Conservation (phyloP, 2,113 vertebrate genomes). For the Oreochromis spilurus region DNA sequence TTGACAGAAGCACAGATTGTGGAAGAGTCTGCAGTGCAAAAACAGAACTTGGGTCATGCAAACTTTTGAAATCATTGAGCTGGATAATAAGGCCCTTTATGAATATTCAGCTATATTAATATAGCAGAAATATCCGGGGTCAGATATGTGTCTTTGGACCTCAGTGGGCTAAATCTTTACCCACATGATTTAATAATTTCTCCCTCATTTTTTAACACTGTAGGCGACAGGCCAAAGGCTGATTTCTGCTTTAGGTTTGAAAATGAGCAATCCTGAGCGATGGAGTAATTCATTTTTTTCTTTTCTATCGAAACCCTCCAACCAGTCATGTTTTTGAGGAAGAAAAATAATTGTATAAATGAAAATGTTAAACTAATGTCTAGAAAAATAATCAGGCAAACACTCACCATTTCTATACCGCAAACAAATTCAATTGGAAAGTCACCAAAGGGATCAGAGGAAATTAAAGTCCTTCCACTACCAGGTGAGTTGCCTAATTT, state of each 20-base stretch:
- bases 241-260: background rate
- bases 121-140: background rate
- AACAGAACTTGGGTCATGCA: background rate
- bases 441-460: background rate
- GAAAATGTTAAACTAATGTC: background rate
- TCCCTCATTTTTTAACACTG: background rate
- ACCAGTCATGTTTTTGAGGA: background rate
- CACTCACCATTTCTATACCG: background rate
- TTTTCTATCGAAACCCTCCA: background rate
- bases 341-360: accelerated
- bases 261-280: background rate
- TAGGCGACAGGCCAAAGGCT: background rate
- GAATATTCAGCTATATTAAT: background rate
- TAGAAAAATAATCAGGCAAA: background rate
- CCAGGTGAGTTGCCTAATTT: background rate
- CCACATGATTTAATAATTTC: background rate
- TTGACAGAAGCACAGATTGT: conserved; percentile 12
- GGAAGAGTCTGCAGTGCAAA: background rate
- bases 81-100: background rate
- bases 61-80: background rate
- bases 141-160: background rate
- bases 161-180: background rate
- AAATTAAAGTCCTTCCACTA: background rate
- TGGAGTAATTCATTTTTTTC: background rate
- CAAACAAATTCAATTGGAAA: background rate